phyloP scores from a whole-genome alignment of 2,888 invertebrate species.

The Lucinisca nassula region DNA sequence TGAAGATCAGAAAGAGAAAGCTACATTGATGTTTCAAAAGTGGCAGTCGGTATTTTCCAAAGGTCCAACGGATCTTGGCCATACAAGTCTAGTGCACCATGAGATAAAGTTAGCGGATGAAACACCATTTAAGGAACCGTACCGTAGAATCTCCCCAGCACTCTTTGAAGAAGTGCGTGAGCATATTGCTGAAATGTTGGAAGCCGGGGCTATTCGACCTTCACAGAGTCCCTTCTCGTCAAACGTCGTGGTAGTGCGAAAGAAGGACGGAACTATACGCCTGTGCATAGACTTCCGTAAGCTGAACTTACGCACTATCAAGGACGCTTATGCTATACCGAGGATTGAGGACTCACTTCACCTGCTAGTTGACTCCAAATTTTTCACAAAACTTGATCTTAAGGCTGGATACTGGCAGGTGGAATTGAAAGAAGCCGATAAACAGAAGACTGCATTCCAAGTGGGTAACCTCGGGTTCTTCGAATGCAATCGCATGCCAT shows the following conservation, averaged over 20 bases:
- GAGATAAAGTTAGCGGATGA: background rate
- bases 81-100: background rate
- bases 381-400: too few relatives aligned
- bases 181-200: background rate
- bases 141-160: background rate
- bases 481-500: too few relatives aligned
- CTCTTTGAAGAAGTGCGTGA: background rate
- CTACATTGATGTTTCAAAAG: background rate
- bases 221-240: slow-evolving; percentile 2
- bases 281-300: too few relatives aligned
- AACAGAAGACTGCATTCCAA: background rate
- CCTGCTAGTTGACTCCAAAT: too few relatives aligned
- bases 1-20: background rate
- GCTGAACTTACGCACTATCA: too few relatives aligned
- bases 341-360: too few relatives aligned
- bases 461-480: background rate
- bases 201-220: background rate
- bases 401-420: too few relatives aligned
- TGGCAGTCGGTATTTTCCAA: background rate
- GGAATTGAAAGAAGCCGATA: background rate
- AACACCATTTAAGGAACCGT: background rate
- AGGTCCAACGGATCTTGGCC: background rate
- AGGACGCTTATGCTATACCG: too few relatives aligned
- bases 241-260: too few relatives aligned
- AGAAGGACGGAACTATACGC: too few relatives aligned